Conservation (phyloP, 1,140 invertebrate genomes). For the Diorhabda sublineata region DNA sequence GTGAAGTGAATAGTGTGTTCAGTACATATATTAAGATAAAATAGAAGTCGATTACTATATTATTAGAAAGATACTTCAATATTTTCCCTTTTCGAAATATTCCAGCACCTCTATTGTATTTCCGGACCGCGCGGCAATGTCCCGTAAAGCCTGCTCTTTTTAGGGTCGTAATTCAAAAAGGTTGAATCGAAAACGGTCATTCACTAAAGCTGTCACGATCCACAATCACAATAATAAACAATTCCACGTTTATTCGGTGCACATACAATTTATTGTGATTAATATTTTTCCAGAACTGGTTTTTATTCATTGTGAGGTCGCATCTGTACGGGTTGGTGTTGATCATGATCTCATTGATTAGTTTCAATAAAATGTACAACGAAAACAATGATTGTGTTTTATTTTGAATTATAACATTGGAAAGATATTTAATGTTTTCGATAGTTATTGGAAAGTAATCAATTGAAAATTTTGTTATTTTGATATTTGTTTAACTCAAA, state of each 20-base stretch:
- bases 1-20: no score
- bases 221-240: constrained; percentile 25
- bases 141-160: background rate
- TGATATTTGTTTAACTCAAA: no score
- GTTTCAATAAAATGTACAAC: no score
- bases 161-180: constrained; percentile 18
- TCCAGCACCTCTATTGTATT: no score
- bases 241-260: constrained; percentile 21
- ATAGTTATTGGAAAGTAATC: no score
- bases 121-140: background rate
- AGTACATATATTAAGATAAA: background rate
- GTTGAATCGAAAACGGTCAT: constrained; percentile 14
- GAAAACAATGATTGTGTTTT: no score
- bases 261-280: constrained; percentile 16
- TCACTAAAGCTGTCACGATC: constrained; percentile 24
- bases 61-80: background rate
- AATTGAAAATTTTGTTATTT: no score
- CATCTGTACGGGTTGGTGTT: no score
- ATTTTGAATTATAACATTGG: no score
- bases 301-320: no score
- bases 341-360: no score
- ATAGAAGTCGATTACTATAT: background rate
- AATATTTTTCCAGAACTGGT: constrained; percentile 11
- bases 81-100: background rate
- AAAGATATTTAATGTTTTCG: no score